phyloP scores from a whole-genome alignment of 2,888 invertebrate genomes.

The Stratiomys singularior region DNA sequence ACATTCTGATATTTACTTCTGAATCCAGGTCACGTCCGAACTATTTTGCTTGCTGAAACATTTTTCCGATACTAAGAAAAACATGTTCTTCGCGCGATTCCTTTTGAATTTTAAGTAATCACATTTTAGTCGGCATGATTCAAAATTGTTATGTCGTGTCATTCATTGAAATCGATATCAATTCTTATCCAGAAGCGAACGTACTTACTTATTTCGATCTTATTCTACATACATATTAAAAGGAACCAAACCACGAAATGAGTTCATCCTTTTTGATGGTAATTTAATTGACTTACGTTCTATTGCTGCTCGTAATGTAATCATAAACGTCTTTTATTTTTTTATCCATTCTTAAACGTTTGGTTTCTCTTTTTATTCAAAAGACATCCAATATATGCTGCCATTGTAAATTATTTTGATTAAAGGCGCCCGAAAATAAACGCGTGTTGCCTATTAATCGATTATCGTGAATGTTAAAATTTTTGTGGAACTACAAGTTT shows the following conservation, averaged over 20 bases:
- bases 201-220: not conserved
- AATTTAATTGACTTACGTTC: slow-evolving; percentile 30
- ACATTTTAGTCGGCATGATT: not conserved
- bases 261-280: slow-evolving; percentile 34
- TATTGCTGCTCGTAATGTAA: not conserved
- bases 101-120: slow-evolving; percentile 38
- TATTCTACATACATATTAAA: not conserved
- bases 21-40: slow-evolving; percentile 14
- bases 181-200: not conserved
- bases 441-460: slow-evolving; percentile 41
- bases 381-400: not conserved
- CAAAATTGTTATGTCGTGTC: slow-evolving; percentile 7
- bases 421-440: slow-evolving; percentile 35
- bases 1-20: not conserved
- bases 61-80: slow-evolving; percentile 18
- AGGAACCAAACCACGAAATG: not conserved
- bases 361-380: not conserved
- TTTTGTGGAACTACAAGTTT: not conserved
- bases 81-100: slow-evolving; percentile 7
- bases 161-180: slow-evolving; percentile 5
- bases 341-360: too few species aligned
- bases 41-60: not conserved
- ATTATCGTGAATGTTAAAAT: slow-evolving; percentile 4
- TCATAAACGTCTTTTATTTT: too few species aligned
- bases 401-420: slow-evolving; percentile 7